Conservation (phyloP, 1,140 invertebrate genomes). For the Paraescarpia echinospica region DNA sequence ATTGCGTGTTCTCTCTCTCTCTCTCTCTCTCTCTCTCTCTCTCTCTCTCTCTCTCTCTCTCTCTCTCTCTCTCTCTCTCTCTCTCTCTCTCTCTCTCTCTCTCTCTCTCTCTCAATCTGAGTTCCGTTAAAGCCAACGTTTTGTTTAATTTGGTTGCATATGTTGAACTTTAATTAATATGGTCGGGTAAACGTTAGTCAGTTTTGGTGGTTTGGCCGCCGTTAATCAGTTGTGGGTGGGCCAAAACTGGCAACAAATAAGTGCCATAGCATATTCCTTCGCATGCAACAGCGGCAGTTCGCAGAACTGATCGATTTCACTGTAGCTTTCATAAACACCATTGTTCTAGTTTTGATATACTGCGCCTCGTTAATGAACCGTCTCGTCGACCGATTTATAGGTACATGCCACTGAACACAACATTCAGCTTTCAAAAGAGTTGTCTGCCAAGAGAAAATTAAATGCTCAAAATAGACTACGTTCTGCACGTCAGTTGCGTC, state of each 20-base stretch:
- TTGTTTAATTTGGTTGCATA: no score
- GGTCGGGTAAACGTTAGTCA: neutral
- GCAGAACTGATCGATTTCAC: no score
- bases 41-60: no score
- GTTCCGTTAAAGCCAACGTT: neutral
- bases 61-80: no score
- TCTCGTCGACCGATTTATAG: neutral
- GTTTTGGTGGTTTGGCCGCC: neutral
- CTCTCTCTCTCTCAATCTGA: no score
- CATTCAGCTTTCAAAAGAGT: neutral
- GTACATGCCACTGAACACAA: neutral
- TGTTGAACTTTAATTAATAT: neutral
- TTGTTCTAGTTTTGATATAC: neutral
- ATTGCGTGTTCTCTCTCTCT: neutral
- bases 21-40: no score
- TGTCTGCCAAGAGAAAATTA: neutral
- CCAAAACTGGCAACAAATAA: neutral
- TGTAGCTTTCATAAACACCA: neutral
- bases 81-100: no score
- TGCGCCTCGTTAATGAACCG: neutral
- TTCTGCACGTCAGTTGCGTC: neutral
- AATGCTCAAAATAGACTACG: neutral
- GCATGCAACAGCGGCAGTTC: no score
- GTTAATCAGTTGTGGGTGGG: neutral
- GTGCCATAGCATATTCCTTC: no score